These are phyloP conservation scores for Gonatopus flavifemur DNA, from an alignment of 1,140 invertebrate genomes.

Conservation along the genomic window DNA sequence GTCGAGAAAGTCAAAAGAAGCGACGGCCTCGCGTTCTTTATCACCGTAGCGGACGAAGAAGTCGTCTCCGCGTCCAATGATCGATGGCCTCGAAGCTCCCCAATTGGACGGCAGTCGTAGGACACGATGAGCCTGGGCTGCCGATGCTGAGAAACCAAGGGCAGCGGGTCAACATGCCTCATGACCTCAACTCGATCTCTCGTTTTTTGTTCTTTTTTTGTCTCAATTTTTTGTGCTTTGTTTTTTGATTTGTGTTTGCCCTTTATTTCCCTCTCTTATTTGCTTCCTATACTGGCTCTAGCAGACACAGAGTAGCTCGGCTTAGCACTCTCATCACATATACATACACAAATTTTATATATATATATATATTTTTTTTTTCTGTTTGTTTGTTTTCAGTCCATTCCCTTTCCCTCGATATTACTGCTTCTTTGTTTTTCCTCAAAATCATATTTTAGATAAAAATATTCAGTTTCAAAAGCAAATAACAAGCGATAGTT, in stretches of 20 bases:
- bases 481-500: background rate
- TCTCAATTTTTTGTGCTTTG: too few species aligned
- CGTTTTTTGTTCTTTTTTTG: conserved; percentile 27
- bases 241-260: conserved; percentile 5
- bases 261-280: too few species aligned
- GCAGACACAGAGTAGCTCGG: conserved; percentile 49
- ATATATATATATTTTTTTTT: too few species aligned
- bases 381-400: too few species aligned
- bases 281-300: conserved; percentile 43
- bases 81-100: conserved; percentile 63
- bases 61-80: conserved; percentile 69
- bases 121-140: conserved; percentile 62
- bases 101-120: conserved; percentile 58
- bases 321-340: conserved; percentile 40
- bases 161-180: conserved; percentile 47
- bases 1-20: conserved; percentile 78
- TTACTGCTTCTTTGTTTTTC: conserved; percentile 23
- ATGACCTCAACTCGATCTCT: conserved; percentile 35
- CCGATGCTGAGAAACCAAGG: conserved; percentile 61
- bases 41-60: conserved; percentile 78
- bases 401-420: conserved; percentile 14
- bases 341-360: too few species aligned
- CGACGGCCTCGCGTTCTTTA: conserved; percentile 73
- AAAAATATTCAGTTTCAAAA: conserved; percentile 1
- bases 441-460: conserved; percentile 6